Percentiles rank a stretch among this genome's conserved stretches.
Conservation (phyloP, 1,140 invertebrate genomes). For the Frieseomelitta varia region DNA sequence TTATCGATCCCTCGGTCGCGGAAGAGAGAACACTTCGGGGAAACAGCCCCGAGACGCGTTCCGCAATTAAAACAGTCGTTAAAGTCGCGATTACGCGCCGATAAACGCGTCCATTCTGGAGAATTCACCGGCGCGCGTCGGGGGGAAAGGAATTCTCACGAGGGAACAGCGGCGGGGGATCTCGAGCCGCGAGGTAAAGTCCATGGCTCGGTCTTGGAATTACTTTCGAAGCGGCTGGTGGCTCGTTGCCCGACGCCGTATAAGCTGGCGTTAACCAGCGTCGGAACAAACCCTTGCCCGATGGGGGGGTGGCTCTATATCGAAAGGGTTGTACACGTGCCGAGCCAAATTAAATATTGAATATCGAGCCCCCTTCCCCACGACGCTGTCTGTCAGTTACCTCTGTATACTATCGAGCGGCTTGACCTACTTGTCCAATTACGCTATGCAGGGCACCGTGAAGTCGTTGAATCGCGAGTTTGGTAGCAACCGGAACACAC, state of each 20-base stretch:
- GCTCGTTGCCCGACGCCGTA: not conserved
- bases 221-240: slow-evolving; percentile 7
- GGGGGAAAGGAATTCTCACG: too few relatives aligned
- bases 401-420: slow-evolving; percentile 38
- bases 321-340: slow-evolving; percentile 24
- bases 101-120: not conserved
- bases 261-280: slow-evolving; percentile 30
- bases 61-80: not conserved
- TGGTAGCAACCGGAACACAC: not conserved
- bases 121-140: not conserved
- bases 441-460: slow-evolving; percentile 12
- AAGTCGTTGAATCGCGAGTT: slow-evolving; percentile 52
- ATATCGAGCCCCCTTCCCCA: slow-evolving; percentile 63
- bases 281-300: not conserved
- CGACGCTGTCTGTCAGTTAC: slow-evolving; percentile 26
- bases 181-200: not conserved
- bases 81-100: slow-evolving; percentile 18
- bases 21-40: not conserved
- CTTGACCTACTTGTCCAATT: slow-evolving; percentile 70
- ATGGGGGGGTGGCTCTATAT: slow-evolving; percentile 15
- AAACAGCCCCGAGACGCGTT: not conserved
- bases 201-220: slow-evolving; percentile 30
- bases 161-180: not conserved
- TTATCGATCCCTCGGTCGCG: not conserved
- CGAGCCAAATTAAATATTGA: slow-evolving; percentile 73